Percentiles rank a stretch among this genome's conserved stretches.
phyloP scores from a whole-genome alignment of 2,888 invertebrate species.

The Acanthoscelides obtectus region DNA sequence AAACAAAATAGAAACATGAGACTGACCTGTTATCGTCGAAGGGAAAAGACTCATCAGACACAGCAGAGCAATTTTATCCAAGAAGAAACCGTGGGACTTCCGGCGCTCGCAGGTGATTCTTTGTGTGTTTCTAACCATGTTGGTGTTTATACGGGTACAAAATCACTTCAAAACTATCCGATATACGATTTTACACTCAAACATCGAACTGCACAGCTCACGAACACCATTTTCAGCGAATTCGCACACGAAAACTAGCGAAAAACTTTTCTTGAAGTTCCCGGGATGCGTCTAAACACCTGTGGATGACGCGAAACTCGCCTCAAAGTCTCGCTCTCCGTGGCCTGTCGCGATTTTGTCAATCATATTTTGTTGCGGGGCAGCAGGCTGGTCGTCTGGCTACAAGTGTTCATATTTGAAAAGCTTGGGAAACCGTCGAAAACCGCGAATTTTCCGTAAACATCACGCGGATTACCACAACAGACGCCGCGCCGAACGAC shows the following conservation, averaged over 20 bases:
- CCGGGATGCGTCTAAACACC: constrained; percentile 20
- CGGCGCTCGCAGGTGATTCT: constrained; percentile 23
- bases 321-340: not conserved
- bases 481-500: constrained; percentile 14
- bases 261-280: constrained; percentile 17
- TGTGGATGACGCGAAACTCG: constrained; percentile 24
- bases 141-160: constrained; percentile 3
- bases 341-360: constrained; percentile 1
- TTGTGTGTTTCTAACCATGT: constrained; percentile 21
- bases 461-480: constrained; percentile 7
- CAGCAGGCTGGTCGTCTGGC: not conserved
- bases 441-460: not conserved
- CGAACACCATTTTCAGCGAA: constrained; percentile 19
- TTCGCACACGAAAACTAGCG: constrained; percentile 15
- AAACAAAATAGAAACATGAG: not conserved
- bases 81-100: constrained; percentile 17
- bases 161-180: not conserved
- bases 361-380: not conserved
- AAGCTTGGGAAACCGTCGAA: not conserved
- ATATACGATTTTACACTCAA: not conserved
- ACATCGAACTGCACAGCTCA: constrained; percentile 1
- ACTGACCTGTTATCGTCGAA: constrained; percentile 22
- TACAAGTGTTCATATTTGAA: not conserved
- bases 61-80: constrained; percentile 18
- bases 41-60: constrained; percentile 13